These are phyloP conservation scores for Athalia circularis DNA, from an alignment of 2,888 invertebrate species.

Conservation along the genomic window DNA sequence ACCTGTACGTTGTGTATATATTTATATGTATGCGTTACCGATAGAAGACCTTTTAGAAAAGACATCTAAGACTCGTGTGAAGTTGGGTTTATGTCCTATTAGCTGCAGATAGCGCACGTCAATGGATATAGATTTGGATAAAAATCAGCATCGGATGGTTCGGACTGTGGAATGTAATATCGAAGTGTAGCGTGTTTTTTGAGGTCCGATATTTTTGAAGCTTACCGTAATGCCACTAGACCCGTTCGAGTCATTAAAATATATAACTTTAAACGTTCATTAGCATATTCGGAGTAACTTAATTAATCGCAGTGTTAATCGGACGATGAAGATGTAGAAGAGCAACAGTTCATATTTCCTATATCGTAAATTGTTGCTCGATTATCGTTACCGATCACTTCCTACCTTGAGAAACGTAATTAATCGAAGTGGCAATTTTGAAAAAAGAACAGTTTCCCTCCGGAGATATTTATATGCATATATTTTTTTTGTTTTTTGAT, in stretches of 20 bases:
- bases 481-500: too few species aligned
- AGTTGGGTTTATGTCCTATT: too few species aligned
- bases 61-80: background rate
- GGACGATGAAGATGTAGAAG: background rate
- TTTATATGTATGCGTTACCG: background rate
- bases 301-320: slow-evolving; percentile 38
- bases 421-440: too few species aligned
- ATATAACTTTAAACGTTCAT: slow-evolving; percentile 30
- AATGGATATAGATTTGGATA: too few species aligned
- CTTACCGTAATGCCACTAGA: slow-evolving; percentile 11
- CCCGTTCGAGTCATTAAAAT: slow-evolving; percentile 21
- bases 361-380: too few species aligned
- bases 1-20: background rate
- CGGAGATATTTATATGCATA: background rate
- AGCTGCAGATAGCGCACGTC: too few species aligned
- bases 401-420: background rate
- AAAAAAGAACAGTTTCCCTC: background rate
- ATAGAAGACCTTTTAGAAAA: background rate
- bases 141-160: too few species aligned
- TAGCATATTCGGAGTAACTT: slow-evolving; percentile 38
- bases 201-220: too few species aligned
- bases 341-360: too few species aligned
- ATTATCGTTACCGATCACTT: background rate
- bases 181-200: too few species aligned
- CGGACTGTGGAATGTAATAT: too few species aligned